Evolutionary conservation across 2,113 vertebrate species (phyloP).

Genomic region (Esox niger): DNA sequence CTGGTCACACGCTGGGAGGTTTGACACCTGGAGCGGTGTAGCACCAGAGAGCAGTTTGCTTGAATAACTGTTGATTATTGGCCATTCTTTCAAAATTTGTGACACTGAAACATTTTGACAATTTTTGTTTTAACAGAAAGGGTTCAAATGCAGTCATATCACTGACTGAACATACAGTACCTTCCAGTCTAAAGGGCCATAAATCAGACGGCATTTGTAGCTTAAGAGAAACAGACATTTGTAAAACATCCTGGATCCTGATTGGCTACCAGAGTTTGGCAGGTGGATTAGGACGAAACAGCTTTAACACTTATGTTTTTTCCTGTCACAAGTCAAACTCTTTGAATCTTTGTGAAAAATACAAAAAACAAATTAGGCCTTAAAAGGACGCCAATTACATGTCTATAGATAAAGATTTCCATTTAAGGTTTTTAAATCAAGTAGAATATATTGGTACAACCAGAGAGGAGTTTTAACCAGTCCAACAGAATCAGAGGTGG

Average conservation of each 20-base stretch:
- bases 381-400: no score
- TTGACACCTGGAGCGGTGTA: constrained; percentile 46
- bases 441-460: no score
- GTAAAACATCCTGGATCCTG: constrained; percentile 16
- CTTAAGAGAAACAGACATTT: constrained; percentile 30
- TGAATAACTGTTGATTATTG: constrained; percentile 49
- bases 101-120: constrained; percentile 46
- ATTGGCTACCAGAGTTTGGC: constrained; percentile 24
- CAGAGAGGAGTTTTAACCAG: no score
- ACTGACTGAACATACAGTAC: constrained; percentile 34
- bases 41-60: constrained; percentile 18
- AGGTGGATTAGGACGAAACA: constrained; percentile 10
- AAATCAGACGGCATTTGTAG: constrained; percentile 22
- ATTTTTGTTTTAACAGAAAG: constrained; percentile 46
- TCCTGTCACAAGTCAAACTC: constrained; percentile 17
- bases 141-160: constrained; percentile 2
- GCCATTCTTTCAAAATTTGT: constrained; percentile 45
- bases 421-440: no score
- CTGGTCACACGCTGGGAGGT: constrained; percentile 39
- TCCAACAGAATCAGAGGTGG: no score
- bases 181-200: constrained; percentile 26
- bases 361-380: constrained; percentile 15
- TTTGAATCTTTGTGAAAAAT: constrained; percentile 15
- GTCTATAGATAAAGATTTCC: no score
- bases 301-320: constrained; percentile 29